Conservation (phyloP, 2,888 invertebrate genomes). For the Kuschelorhynchus macadamiae region DNA sequence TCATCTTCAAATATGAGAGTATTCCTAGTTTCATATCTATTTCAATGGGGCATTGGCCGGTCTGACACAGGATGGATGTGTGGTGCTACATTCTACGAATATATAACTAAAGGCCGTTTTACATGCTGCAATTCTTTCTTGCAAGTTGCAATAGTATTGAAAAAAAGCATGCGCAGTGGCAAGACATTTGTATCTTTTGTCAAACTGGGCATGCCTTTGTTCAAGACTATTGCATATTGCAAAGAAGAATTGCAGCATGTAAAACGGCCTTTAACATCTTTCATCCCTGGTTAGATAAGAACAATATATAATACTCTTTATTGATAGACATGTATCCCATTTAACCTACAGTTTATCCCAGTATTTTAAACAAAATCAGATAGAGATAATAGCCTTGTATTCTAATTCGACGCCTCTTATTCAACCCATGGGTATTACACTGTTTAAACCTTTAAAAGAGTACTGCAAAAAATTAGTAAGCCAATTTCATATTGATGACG, state of each 20-base stretch:
- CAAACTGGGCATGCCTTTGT: too few species aligned
- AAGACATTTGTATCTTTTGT: too few species aligned
- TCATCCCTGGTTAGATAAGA: constrained; percentile 1
- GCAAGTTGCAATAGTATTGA: too few species aligned
- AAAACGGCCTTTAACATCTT: too few species aligned
- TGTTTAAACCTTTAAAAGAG: constrained; percentile 40
- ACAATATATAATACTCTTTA: constrained; percentile 5
- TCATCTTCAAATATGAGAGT: constrained; percentile 7
- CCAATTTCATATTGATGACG: constrained; percentile 23
- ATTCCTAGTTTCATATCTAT: background rate
- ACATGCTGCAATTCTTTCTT: too few species aligned
- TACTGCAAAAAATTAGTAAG: constrained; percentile 51
- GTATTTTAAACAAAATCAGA: constrained; percentile 30
- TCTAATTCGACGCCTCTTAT: constrained; percentile 49
- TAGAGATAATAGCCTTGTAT: constrained; percentile 45
- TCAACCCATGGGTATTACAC: constrained; percentile 46
- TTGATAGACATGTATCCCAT: constrained; percentile 1
- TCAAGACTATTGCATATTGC: too few species aligned
- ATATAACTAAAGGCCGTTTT: too few species aligned
- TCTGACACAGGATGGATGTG: constrained; percentile 15
- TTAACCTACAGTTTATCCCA: constrained; percentile 14
- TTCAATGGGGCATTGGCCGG: background rate
- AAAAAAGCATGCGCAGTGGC: too few species aligned
- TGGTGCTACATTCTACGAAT: background rate
- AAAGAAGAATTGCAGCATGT: too few species aligned